phyloP scores from a whole-genome alignment of 2,113 vertebrate species.

The Synchiropus splendidus region DNA sequence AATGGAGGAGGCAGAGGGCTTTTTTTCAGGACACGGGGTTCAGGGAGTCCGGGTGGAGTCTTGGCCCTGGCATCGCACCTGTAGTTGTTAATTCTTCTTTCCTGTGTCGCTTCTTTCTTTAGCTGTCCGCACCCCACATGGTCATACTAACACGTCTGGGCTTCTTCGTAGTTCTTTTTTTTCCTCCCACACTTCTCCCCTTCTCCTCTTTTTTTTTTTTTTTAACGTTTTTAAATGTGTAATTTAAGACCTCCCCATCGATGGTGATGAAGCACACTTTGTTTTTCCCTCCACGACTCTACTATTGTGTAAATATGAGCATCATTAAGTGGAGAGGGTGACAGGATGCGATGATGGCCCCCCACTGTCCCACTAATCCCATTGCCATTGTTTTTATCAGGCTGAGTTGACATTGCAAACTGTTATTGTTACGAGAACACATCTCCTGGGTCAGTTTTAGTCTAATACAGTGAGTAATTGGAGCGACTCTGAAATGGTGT shows the following conservation, averaged over 20 bases:
- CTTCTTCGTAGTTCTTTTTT: slow-evolving; percentile 50
- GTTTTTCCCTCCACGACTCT: slow-evolving; percentile 44
- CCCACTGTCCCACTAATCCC: background rate
- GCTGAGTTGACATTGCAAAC: no score
- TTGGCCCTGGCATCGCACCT: slow-evolving; percentile 35
- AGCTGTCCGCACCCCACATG: slow-evolving; percentile 27
- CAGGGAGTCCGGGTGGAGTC: slow-evolving; percentile 7
- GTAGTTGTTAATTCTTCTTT: slow-evolving; percentile 32
- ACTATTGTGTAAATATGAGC: slow-evolving; percentile 62
- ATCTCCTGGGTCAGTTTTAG: no score
- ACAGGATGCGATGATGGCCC: background rate
- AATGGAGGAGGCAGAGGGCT: background rate
- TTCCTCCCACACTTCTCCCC: slow-evolving; percentile 29
- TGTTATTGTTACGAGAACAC: no score
- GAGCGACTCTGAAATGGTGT: no score
- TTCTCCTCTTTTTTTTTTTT: slow-evolving; percentile 19
- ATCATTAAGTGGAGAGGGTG: slow-evolving; percentile 11
- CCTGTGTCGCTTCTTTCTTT: slow-evolving; percentile 34
- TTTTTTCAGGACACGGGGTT: slow-evolving; percentile 23
- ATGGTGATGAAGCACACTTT: slow-evolving; percentile 56
- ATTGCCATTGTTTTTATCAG: background rate
- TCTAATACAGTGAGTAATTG: no score
- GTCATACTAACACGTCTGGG: slow-evolving; percentile 21
- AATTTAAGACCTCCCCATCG: slow-evolving; percentile 54
- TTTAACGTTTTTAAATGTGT: slow-evolving; percentile 60